Percentiles rank a stretch among this genome's conserved stretches.
Evolutionary conservation across 2,888 invertebrate genomes (phyloP).

Genomic region (Gandaritis pyraliata): DNA sequence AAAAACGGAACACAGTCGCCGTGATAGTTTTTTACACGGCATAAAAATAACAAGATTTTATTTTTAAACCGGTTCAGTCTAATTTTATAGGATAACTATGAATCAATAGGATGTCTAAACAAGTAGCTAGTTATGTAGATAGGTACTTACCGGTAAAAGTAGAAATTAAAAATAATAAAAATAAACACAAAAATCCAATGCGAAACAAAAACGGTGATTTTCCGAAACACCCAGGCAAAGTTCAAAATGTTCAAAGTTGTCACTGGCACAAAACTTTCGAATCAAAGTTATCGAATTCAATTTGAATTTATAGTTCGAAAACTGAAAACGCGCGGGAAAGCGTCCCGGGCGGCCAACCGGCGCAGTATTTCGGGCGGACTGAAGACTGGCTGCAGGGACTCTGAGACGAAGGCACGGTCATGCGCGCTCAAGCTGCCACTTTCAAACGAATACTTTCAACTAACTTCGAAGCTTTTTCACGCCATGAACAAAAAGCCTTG

Average conservation of each 20-base stretch:
- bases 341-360: constrained; percentile 68
- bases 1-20: constrained; percentile 31
- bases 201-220: constrained; percentile 28
- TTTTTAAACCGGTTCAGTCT: neutral
- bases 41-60: neutral
- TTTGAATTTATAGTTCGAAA: constrained; percentile 66
- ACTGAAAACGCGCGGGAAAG: constrained; percentile 63
- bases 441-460: constrained; percentile 56
- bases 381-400: constrained; percentile 55
- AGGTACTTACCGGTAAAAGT: constrained; percentile 42
- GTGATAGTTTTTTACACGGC: neutral
- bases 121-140: no score
- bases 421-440: constrained; percentile 59
- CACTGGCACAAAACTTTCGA: constrained; percentile 53
- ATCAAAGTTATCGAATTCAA: constrained; percentile 51
- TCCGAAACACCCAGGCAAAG: constrained; percentile 28
- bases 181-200: constrained; percentile 38
- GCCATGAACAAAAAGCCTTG: constrained; percentile 50
- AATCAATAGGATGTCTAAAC: no score
- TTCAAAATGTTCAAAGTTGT: constrained; percentile 11
- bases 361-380: constrained; percentile 71
- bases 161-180: constrained; percentile 23
- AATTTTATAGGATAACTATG: no score
- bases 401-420: constrained; percentile 58
- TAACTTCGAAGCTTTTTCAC: constrained; percentile 61